Evolutionary conservation across 2,113 vertebrate species (phyloP).

Genomic region (Camelus bactrianus): DNA sequence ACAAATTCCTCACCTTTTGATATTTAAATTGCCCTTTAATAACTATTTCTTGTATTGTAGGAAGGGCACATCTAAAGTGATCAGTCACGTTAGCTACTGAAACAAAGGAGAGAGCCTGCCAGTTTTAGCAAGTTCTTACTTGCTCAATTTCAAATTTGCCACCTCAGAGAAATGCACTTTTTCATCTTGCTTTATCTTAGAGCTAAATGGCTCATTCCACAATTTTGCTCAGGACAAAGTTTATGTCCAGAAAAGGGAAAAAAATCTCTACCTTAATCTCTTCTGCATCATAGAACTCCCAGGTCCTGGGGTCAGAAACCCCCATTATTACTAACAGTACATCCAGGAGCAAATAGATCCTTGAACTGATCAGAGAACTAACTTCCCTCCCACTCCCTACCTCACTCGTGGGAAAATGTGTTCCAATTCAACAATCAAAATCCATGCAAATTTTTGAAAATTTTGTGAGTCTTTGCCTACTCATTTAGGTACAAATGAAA

Average conservation of each 20-base stretch:
- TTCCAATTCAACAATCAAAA: not conserved
- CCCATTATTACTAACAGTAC: fast-evolving
- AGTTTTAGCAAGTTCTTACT: not conserved
- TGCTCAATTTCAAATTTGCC: not conserved
- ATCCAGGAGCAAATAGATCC: not conserved
- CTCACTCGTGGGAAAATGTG: not conserved
- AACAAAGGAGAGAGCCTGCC: not conserved
- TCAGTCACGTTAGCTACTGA: not conserved
- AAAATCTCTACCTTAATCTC: not conserved
- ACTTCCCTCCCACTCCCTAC: not conserved
- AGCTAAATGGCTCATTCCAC: not conserved
- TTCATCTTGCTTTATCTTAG: not conserved
- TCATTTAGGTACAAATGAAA: not conserved
- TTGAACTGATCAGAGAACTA: not conserved
- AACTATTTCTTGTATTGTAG: not conserved
- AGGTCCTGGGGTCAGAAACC: not conserved
- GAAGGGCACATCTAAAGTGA: not conserved
- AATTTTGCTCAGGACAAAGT: not conserved
- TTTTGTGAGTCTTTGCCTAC: not conserved
- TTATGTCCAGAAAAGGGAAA: not conserved
- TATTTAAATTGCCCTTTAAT: not conserved
- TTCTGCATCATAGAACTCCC: not conserved
- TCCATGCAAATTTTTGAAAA: not conserved
- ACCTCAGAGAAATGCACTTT: not conserved
- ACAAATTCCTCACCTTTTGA: not conserved